phyloP scores from a whole-genome alignment of 2,113 vertebrate species.

The Panthera leo region DNA sequence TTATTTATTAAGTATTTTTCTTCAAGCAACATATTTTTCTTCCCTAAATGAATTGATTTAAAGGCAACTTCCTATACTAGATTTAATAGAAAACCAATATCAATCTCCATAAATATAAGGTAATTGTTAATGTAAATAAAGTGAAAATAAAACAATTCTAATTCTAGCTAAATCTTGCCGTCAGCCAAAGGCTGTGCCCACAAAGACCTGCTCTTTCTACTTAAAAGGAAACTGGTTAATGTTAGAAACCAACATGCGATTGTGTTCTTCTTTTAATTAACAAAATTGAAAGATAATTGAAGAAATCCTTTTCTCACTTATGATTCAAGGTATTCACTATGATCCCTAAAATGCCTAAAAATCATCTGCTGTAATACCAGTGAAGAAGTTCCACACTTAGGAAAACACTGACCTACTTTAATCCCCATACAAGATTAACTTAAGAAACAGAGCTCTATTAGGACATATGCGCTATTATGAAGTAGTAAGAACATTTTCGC shows the following conservation, averaged over 20 bases:
- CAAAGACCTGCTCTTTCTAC: background rate
- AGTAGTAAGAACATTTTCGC: background rate
- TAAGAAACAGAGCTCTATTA: background rate
- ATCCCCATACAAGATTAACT: background rate
- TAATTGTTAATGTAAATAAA: conserved; percentile 11
- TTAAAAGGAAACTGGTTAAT: conserved; percentile 6
- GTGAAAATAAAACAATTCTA: background rate
- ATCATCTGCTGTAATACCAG: background rate
- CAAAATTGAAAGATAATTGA: background rate
- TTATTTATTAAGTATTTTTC: conserved; percentile 16
- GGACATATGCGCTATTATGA: background rate
- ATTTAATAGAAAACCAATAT: conserved; percentile 8
- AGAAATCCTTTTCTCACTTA: background rate
- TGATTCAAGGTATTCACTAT: background rate
- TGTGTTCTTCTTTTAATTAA: conserved; percentile 31
- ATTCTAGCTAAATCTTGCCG: conserved; percentile 9
- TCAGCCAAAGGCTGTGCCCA: background rate
- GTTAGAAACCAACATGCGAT: background rate
- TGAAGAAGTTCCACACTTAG: background rate
- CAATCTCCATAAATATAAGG: background rate
- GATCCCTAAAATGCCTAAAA: background rate
- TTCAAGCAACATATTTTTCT: background rate
- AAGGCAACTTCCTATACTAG: background rate
- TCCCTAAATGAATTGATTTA: background rate
- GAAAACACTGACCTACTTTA: background rate